Evolutionary conservation across 2,888 invertebrate genomes (phyloP).

Genomic region (Oligia fasciuncula): DNA sequence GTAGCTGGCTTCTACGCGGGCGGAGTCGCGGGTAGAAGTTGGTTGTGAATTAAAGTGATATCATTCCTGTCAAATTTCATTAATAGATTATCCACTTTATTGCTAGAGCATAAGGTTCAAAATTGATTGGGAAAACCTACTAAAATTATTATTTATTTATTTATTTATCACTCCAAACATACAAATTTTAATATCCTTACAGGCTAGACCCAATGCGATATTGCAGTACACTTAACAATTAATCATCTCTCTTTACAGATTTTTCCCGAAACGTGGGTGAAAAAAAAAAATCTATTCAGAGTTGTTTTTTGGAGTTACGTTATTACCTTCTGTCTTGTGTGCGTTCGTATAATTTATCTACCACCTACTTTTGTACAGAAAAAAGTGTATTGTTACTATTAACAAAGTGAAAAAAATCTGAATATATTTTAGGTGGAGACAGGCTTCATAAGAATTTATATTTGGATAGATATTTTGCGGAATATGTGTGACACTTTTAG

Average conservation of each 20-base stretch:
- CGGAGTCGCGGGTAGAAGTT: background rate
- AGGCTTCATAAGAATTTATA: constrained; percentile 35
- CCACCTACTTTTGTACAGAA: constrained; percentile 7
- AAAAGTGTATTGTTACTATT: constrained; percentile 20
- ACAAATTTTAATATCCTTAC: too few relatives aligned
- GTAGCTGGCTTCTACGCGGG: background rate
- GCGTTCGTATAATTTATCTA: constrained; percentile 22
- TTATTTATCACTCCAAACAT: too few relatives aligned
- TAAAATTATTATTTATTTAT: too few relatives aligned
- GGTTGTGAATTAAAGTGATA: background rate
- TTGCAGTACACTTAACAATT: too few relatives aligned
- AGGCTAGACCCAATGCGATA: too few relatives aligned
- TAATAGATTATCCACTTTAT: too few relatives aligned
- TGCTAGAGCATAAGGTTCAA: too few relatives aligned
- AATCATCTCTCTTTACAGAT: background rate
- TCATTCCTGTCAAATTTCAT: background rate
- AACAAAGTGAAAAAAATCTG: constrained; percentile 14
- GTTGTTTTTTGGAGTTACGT: constrained; percentile 10
- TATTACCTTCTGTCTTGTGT: constrained; percentile 10
- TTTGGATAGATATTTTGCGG: constrained; percentile 22
- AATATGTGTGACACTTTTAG: constrained; percentile 29
- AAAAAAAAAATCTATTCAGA: background rate
- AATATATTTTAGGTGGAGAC: constrained; percentile 30
- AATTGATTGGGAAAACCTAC: background rate
- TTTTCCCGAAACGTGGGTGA: background rate